phyloP scores from a whole-genome alignment of 1,140 invertebrate genomes.

The Lineus longissimus region DNA sequence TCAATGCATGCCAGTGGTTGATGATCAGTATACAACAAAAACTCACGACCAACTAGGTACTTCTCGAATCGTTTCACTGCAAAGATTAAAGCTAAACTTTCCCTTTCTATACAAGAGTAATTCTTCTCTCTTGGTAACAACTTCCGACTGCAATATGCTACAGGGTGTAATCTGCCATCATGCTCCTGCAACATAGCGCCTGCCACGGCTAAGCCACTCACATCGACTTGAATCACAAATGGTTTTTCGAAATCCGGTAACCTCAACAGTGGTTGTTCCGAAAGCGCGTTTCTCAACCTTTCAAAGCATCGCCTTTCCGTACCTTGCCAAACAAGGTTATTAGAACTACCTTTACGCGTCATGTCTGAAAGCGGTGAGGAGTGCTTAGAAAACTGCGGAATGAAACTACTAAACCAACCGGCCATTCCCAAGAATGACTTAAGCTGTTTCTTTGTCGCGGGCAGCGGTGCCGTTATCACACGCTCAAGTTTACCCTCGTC shows the following conservation, averaged over 20 bases:
- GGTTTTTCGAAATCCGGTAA: neutral
- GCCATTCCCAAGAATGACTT: slow-evolving; percentile 21
- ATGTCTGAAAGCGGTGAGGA: neutral
- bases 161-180: neutral
- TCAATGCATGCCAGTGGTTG: neutral
- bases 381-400: neutral
- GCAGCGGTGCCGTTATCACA: slow-evolving; percentile 38
- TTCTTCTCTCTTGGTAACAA: too few relatives aligned
- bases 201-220: too few relatives aligned
- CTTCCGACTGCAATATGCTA: neutral
- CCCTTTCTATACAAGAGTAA: too few relatives aligned
- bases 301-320: neutral
- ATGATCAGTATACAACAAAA: neutral
- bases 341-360: too few relatives aligned
- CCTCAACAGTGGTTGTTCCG: neutral
- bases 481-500: slow-evolving; percentile 40
- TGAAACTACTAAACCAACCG: slow-evolving; percentile 15
- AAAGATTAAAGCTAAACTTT: too few relatives aligned
- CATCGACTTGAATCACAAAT: neutral
- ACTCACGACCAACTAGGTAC: neutral
- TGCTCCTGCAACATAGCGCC: too few relatives aligned
- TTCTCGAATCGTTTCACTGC: too few relatives aligned
- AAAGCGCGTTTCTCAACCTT: neutral
- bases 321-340: neutral
- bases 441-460: slow-evolving; percentile 44